A percentile compares a stretch with the other conserved stretches of the same genome.
Evolutionary conservation across 1,140 invertebrate genomes (phyloP).

Genomic region (Zaprionus ghesquierei): DNA sequence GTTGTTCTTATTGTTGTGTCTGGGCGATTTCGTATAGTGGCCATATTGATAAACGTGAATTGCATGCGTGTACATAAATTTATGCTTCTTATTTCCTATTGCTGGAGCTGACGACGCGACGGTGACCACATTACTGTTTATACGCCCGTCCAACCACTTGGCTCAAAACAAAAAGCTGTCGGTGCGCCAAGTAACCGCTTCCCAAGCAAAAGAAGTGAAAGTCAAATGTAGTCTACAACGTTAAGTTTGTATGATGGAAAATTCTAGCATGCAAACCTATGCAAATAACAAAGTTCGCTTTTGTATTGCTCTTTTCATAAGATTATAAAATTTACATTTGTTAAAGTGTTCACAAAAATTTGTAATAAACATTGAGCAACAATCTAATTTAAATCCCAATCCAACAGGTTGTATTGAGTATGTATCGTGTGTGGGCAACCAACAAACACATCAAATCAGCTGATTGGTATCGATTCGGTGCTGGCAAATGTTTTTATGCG

Average conservation of each 20-base stretch:
- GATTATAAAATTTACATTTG: not conserved
- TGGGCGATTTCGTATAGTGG: conserved; percentile 45
- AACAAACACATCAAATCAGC: not conserved
- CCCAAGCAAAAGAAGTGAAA: conserved; percentile 57
- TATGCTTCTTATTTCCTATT: conserved; percentile 9
- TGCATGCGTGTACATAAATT: conserved; percentile 64
- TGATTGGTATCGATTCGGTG: not conserved
- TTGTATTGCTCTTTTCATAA: not conserved
- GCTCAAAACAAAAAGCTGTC: conserved; percentile 44
- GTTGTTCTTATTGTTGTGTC: conserved; percentile 13
- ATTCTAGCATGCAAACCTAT: too few relatives aligned
- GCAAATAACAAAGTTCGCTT: not conserved
- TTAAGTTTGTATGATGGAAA: conserved; percentile 8
- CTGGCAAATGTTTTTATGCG: not conserved
- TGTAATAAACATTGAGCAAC: not conserved
- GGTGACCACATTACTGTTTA: conserved; percentile 46
- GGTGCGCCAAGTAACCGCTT: conserved; percentile 34
- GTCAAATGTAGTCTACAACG: conserved; percentile 39
- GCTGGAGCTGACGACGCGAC: conserved; percentile 7
- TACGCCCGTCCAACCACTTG: conserved; percentile 35
- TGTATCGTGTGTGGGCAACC: conserved; percentile 9
- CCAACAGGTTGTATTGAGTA: conserved; percentile 14
- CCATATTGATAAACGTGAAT: conserved; percentile 43
- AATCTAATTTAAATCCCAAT: not conserved
- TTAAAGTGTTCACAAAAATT: not conserved